Evolutionary conservation across 2,888 invertebrate species (phyloP).

Genomic region (Cyaniris semiargus): DNA sequence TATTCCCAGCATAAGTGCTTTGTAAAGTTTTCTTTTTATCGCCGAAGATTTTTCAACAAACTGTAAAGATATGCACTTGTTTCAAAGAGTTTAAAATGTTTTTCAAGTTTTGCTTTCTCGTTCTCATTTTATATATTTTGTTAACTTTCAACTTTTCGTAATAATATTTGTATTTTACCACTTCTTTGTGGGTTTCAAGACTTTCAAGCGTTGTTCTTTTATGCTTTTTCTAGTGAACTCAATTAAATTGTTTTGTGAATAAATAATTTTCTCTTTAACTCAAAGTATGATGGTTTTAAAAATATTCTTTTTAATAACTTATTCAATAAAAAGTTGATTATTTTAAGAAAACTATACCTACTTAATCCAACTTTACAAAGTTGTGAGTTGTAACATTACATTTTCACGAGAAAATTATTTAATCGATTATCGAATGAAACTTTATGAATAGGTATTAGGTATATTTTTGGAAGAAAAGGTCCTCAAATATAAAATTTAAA

Average conservation of each 20-base stretch:
- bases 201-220: neutral
- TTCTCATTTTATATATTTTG: neutral
- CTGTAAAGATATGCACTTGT: conserved; percentile 1
- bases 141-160: neutral
- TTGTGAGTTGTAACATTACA: too few relatives aligned
- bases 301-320: neutral
- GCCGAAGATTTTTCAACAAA: conserved; percentile 11
- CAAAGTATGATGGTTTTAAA: neutral
- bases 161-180: neutral
- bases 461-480: too few relatives aligned
- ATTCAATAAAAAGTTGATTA: too few relatives aligned
- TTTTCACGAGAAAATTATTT: too few relatives aligned
- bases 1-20: neutral
- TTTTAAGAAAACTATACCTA: too few relatives aligned
- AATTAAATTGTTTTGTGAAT: neutral
- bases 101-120: neutral
- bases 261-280: neutral
- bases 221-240: neutral
- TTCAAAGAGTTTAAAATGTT: conserved; percentile 3
- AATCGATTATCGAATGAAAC: too few relatives aligned
- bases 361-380: too few relatives aligned
- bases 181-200: neutral
- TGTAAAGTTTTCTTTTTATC: neutral
- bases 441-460: too few relatives aligned
- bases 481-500: too few relatives aligned